These are phyloP conservation scores for Thereuonema tuberculata DNA, from an alignment of 1,140 invertebrate species.

Conservation along the genomic window DNA sequence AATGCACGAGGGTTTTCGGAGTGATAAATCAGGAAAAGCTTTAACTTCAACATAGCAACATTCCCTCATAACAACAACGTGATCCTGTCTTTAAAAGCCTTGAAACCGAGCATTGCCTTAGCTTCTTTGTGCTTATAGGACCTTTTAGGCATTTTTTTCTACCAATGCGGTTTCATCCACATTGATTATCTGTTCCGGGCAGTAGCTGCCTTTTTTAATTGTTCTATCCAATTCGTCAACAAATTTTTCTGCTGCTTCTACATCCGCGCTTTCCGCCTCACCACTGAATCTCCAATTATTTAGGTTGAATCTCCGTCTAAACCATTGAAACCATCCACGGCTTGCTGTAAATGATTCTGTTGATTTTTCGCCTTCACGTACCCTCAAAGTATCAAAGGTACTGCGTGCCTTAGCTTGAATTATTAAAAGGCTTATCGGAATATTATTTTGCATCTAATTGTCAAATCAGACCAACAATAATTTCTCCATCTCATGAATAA, in stretches of 20 bases:
- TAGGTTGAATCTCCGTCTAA: background rate
- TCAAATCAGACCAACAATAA: background rate
- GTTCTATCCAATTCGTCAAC: background rate
- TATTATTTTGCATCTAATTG: background rate
- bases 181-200: constrained; percentile 16
- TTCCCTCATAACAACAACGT: constrained; percentile 1
- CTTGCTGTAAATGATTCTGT: background rate
- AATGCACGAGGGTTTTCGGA: constrained; percentile 10
- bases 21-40: background rate
- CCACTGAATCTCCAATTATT: background rate
- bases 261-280: background rate
- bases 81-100: constrained; percentile 1
- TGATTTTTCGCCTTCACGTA: background rate
- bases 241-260: background rate
- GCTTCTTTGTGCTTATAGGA: constrained; percentile 5
- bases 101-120: constrained; percentile 1
- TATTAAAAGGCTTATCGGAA: background rate
- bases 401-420: background rate
- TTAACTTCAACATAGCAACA: constrained; percentile 9
- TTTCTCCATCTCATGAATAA: background rate
- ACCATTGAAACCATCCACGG: background rate
- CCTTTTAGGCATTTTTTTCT: constrained; percentile 1
- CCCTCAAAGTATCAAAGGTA: background rate
- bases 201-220: constrained; percentile 11
- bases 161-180: constrained; percentile 9